phyloP scores from a whole-genome alignment of 1,140 invertebrate species.

The Dreissena polymorpha region DNA sequence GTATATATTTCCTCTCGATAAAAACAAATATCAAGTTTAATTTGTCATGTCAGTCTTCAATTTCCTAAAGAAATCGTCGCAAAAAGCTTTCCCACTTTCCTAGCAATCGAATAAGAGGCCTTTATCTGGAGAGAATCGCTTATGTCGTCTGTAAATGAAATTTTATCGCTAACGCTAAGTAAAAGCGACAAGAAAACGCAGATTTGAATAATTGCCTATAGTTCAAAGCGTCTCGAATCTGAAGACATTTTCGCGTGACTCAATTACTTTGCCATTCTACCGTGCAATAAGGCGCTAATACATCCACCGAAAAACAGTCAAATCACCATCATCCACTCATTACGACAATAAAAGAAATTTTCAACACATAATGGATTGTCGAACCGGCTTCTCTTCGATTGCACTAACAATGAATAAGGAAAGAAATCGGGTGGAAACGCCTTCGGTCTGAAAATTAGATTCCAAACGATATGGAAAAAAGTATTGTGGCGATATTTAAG shows the following conservation, averaged over 20 bases:
- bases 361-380: constrained; percentile 53
- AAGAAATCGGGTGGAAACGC: constrained; percentile 40
- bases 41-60: too few species aligned
- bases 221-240: constrained; percentile 7
- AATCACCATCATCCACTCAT: constrained; percentile 49
- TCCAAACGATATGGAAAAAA: constrained; percentile 51
- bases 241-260: constrained; percentile 38
- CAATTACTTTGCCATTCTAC: constrained; percentile 52
- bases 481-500: too few species aligned
- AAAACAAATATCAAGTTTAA: too few species aligned
- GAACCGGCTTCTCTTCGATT: constrained; percentile 23
- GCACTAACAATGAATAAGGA: constrained; percentile 50
- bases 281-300: constrained; percentile 56
- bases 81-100: too few species aligned
- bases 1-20: too few species aligned
- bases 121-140: constrained; percentile 42
- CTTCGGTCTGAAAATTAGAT: constrained; percentile 56
- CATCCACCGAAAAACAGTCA: constrained; percentile 45
- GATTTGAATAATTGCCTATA: constrained; percentile 56
- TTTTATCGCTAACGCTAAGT: constrained; percentile 54
- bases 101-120: constrained; percentile 39
- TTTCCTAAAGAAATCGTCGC: too few species aligned
- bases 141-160: constrained; percentile 53
- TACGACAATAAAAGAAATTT: constrained; percentile 57
- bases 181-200: constrained; percentile 49